Conservation (phyloP, 2,797 vertebrate genomes). For the Pempheris klunzingeri region DNA sequence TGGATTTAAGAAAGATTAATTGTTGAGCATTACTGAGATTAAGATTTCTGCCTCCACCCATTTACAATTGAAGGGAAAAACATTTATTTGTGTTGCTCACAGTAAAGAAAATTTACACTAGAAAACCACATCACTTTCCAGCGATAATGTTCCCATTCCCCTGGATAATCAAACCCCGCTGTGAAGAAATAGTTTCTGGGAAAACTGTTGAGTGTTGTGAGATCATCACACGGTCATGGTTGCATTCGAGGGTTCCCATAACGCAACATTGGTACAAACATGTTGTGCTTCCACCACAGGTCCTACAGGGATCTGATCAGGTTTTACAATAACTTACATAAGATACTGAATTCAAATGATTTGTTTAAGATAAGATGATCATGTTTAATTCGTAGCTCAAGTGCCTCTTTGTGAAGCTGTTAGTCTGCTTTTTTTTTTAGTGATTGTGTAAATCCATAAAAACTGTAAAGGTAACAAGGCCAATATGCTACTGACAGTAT, state of each 20-base stretch:
- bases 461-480: neutral
- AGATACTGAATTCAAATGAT: neutral
- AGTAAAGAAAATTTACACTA: neutral
- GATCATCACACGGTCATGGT: neutral
- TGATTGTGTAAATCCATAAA: neutral
- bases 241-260: neutral
- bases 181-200: neutral
- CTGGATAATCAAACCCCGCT: neutral
- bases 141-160: neutral
- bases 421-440: no score
- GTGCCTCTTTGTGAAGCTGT: neutral
- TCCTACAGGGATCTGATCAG: neutral
- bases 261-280: neutral
- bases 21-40: neutral
- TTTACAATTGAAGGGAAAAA: neutral
- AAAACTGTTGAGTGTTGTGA: neutral
- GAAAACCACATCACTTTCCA: neutral
- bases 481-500: neutral
- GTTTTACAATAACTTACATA: neutral
- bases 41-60: neutral
- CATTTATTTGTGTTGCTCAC: neutral
- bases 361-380: neutral
- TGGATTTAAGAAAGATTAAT: neutral
- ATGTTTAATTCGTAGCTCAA: neutral
- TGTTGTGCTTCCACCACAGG: neutral